These are phyloP conservation scores for Agrochola macilenta DNA, from an alignment of 2,888 invertebrate genomes.

Conservation along the genomic window DNA sequence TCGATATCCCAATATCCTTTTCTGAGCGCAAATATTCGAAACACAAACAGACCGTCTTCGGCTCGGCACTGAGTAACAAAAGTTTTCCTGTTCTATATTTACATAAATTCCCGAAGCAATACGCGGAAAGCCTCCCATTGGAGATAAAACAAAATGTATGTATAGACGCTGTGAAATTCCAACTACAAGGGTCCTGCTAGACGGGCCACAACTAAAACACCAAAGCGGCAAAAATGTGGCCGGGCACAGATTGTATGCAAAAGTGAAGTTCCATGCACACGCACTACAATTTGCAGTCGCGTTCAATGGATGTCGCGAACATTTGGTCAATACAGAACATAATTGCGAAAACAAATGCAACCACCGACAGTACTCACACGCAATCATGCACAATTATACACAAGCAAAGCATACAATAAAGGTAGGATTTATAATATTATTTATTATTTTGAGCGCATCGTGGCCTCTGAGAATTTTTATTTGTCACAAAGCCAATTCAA, in stretches of 20 bases:
- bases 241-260: neutral
- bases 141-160: constrained; percentile 30
- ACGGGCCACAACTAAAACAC: neutral
- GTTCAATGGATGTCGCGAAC: neutral
- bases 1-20: neutral
- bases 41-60: constrained; percentile 13
- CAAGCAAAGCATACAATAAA: neutral
- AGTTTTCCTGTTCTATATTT: constrained; percentile 41
- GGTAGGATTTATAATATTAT: neutral
- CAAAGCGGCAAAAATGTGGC: neutral
- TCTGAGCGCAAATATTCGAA: constrained; percentile 4
- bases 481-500: neutral
- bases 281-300: neutral
- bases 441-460: neutral
- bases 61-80: constrained; percentile 23
- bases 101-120: constrained; percentile 51
- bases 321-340: neutral
- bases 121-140: constrained; percentile 27
- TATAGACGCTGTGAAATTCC: constrained; percentile 32
- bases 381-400: neutral
- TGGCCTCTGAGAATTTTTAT: neutral
- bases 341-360: neutral
- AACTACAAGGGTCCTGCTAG: neutral
- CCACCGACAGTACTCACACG: neutral
- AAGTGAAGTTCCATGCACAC: neutral